Evolutionary conservation across 1,140 invertebrate genomes (phyloP).

Genomic region (Vanessa atalanta): DNA sequence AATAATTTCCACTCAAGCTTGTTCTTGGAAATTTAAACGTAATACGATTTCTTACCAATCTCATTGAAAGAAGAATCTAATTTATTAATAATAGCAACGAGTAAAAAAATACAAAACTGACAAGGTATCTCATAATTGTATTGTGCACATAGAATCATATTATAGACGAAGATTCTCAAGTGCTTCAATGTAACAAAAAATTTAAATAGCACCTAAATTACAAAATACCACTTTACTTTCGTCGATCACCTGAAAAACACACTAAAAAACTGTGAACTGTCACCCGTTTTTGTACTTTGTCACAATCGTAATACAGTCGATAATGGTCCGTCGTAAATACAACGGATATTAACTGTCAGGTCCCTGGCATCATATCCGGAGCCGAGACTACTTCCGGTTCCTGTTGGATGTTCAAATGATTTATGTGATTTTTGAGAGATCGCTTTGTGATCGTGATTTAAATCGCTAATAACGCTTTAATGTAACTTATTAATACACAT

Average conservation of each 20-base stretch:
- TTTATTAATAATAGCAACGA: no score
- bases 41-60: no score
- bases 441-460: background rate
- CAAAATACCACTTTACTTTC: background rate
- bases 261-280: background rate
- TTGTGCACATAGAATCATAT: no score
- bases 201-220: no score
- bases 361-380: slow-evolving; percentile 29
- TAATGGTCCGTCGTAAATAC: background rate
- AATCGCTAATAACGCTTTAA: background rate
- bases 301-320: background rate
- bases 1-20: no score
- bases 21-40: no score
- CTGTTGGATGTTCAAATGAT: slow-evolving; percentile 19
- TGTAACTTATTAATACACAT: no score
- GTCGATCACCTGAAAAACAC: background rate
- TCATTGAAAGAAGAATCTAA: no score
- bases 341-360: slow-evolving; percentile 31
- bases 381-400: slow-evolving; percentile 25
- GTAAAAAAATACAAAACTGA: no score
- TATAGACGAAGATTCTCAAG: no score
- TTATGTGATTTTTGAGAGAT: slow-evolving; percentile 18
- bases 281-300: background rate
- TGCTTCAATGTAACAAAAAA: no score
- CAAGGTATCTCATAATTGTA: no score